phyloP scores from a whole-genome alignment of 2,113 vertebrate genomes.

The Oxyruncus cristatus region DNA sequence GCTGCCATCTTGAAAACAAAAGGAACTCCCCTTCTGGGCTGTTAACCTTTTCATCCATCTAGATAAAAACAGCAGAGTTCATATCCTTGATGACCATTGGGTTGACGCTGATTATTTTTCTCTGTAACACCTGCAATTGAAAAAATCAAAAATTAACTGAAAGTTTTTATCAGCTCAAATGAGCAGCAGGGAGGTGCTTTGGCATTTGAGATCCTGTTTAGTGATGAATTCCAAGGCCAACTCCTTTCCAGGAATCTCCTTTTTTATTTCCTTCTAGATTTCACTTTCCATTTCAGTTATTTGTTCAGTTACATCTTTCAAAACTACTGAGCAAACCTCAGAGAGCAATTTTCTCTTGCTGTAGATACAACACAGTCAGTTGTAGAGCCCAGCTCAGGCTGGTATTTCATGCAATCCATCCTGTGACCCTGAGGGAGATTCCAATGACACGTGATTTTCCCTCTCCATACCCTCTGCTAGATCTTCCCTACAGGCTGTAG shows the following conservation, averaged over 20 bases:
- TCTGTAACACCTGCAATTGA: slow-evolving; percentile 21
- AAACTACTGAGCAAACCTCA: neutral
- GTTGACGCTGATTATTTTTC: neutral
- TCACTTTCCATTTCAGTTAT: neutral
- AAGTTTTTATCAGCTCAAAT: neutral
- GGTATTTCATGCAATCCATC: neutral
- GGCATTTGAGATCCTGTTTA: neutral
- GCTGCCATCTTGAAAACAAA: slow-evolving; percentile 75
- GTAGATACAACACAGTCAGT: neutral
- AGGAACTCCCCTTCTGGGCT: neutral
- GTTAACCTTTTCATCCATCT: slow-evolving; percentile 6
- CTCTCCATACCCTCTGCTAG: neutral
- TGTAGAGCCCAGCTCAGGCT: neutral
- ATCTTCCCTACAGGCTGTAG: neutral
- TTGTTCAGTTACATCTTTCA: neutral
- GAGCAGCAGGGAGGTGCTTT: neutral
- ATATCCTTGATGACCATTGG: neutral
- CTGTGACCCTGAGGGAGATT: neutral
- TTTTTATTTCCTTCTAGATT: neutral
- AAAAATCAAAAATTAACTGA: neutral
- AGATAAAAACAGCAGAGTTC: neutral
- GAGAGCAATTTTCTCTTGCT: neutral
- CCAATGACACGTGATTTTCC: neutral
- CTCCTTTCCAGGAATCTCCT: neutral
- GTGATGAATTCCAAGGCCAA: neutral